Conservation (phyloP, 1,140 invertebrate genomes). For the Hylyphantes graminicola region DNA sequence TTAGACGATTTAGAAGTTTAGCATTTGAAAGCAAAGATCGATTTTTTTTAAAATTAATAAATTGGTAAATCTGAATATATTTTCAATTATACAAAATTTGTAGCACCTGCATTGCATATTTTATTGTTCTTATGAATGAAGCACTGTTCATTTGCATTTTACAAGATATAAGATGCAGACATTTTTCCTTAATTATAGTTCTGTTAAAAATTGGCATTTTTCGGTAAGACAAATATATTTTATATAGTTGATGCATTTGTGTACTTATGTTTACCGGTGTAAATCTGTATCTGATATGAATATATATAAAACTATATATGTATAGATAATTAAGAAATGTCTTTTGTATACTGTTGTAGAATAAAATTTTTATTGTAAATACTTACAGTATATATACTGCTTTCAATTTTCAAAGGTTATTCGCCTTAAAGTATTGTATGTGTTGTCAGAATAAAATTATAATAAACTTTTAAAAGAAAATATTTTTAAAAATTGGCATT, state of each 20-base stretch:
- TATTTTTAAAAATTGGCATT: neutral
- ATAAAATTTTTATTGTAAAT: constrained; percentile 56
- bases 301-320: constrained; percentile 32
- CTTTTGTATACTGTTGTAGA: constrained; percentile 55
- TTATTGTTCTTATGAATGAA: too few relatives aligned
- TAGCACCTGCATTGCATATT: too few relatives aligned
- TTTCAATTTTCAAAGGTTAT: constrained; percentile 18
- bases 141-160: too few relatives aligned
- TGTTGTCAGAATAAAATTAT: too few relatives aligned
- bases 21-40: too few relatives aligned
- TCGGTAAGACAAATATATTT: constrained; percentile 9
- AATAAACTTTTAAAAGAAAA: too few relatives aligned
- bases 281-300: constrained; percentile 21
- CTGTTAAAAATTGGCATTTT: neutral
- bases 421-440: neutral
- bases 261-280: constrained; percentile 34
- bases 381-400: neutral
- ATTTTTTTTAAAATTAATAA: too few relatives aligned
- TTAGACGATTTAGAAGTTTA: too few relatives aligned
- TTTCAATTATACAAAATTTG: too few relatives aligned
- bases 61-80: too few relatives aligned
- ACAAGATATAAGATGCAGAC: too few relatives aligned
- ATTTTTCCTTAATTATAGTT: too few relatives aligned
- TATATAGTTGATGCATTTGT: constrained; percentile 15
- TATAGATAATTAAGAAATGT: constrained; percentile 32